A percentile compares a stretch with the other conserved stretches of the same genome.
Conservation (phyloP, 2,113 vertebrate genomes). For the Petrocephalus microphthalmus region DNA sequence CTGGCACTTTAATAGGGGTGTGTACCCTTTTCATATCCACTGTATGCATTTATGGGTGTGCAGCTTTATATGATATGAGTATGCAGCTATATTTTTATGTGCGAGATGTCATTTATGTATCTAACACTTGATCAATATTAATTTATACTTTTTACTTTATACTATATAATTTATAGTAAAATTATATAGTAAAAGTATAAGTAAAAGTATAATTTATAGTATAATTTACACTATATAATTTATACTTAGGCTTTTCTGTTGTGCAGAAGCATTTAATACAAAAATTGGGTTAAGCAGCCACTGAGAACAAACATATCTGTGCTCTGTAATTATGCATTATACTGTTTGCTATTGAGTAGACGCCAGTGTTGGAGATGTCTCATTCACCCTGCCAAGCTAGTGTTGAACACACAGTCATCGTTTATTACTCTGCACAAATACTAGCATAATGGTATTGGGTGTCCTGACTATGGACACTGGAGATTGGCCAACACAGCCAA, state of each 20-base stretch:
- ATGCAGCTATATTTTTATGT: background rate
- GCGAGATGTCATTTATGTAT: background rate
- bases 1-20: too few species aligned
- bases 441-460: background rate
- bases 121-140: background rate
- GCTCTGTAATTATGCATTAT: background rate
- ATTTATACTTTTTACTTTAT: background rate
- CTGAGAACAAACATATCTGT: background rate
- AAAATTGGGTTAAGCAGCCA: background rate
- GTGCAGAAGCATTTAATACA: background rate
- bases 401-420: background rate
- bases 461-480: background rate
- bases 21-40: too few species aligned
- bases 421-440: background rate
- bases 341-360: background rate
- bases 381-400: background rate
- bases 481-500: background rate
- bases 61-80: background rate
- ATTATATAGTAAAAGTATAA: too few species aligned
- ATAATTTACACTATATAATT: too few species aligned
- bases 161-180: too few species aligned
- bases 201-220: too few species aligned
- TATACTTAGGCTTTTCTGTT: background rate
- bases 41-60: background rate
- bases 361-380: background rate